A percentile compares a stretch with the other conserved stretches of the same genome.
Evolutionary conservation across 1,140 invertebrate species (phyloP).

Genomic region (Lasioglossum albipes): DNA sequence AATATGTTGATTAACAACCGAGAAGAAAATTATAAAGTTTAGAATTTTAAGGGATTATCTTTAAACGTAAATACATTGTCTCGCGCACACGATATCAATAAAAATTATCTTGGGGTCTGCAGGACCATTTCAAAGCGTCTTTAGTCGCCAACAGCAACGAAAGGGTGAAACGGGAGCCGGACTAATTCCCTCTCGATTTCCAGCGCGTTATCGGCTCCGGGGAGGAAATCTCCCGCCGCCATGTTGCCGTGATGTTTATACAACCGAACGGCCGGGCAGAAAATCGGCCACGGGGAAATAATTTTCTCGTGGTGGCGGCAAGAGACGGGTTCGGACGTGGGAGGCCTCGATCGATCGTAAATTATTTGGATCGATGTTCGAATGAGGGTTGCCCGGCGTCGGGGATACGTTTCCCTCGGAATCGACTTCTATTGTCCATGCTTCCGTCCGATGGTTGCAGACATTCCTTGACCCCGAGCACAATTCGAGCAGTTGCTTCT

Average conservation of each 20-base stretch:
- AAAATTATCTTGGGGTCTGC: too few relatives aligned
- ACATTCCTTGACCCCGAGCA: constrained; percentile 10
- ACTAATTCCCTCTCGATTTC: constrained; percentile 14
- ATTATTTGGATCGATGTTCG: constrained; percentile 36
- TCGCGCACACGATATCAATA: too few relatives aligned
- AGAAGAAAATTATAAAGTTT: too few relatives aligned
- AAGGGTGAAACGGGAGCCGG: neutral
- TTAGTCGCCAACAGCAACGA: too few relatives aligned
- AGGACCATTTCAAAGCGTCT: too few relatives aligned
- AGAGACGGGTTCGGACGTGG: neutral
- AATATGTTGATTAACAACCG: too few relatives aligned
- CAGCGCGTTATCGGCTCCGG: neutral
- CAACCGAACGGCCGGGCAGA: neutral
- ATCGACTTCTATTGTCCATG: constrained; percentile 38
- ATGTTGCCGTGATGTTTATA: neutral
- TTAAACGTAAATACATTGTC: too few relatives aligned
- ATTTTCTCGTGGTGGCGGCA: neutral
- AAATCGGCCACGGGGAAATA: constrained; percentile 1
- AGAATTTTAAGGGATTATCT: too few relatives aligned
- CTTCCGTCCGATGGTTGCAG: constrained; percentile 5
- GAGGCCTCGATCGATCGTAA: constrained; percentile 23
- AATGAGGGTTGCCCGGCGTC: neutral
- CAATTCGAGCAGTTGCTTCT: constrained; percentile 23
- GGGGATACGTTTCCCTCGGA: neutral
- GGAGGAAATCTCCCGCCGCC: neutral